Percentiles rank a stretch among this genome's conserved stretches.
These are phyloP conservation scores for Xenentodon cancila DNA, from an alignment of 2,797 vertebrate species.

Conservation along the genomic window DNA sequence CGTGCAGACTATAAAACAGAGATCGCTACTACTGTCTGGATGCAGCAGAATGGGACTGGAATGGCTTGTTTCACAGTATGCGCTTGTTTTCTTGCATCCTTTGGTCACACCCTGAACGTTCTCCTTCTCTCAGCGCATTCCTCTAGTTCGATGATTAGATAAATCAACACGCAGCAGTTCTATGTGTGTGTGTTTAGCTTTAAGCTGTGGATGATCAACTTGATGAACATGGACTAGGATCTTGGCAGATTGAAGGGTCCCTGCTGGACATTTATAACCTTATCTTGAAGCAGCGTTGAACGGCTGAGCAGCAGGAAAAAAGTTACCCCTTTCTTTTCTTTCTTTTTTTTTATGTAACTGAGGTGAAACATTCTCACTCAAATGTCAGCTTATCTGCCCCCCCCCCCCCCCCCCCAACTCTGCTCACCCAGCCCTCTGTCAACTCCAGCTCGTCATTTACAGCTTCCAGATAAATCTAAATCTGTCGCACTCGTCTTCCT, in stretches of 20 bases:
- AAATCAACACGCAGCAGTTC: conserved; percentile 21
- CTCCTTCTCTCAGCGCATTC: conserved; percentile 28
- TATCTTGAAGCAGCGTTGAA: conserved; percentile 13
- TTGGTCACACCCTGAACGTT: conserved; percentile 30
- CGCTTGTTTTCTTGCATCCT: conserved; percentile 11
- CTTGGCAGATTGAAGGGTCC: neutral
- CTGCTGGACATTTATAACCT: conserved; percentile 2
- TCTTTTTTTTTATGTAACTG: neutral
- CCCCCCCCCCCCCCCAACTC: conserved; percentile 17
- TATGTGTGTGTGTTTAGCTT: neutral
- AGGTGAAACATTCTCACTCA: conserved; percentile 17
- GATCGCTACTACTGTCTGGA: neutral
- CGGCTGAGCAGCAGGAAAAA: conserved; percentile 8
- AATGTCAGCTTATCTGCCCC: conserved; percentile 15
- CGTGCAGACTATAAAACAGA: neutral
- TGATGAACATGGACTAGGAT: neutral
- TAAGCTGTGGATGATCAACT: neutral
- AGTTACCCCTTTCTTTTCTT: conserved; percentile 15
- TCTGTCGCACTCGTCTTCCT: conserved; percentile 31
- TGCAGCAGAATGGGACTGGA: conserved; percentile 22
- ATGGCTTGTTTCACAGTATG: conserved; percentile 9
- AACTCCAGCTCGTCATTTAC: conserved; percentile 13
- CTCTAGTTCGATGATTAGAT: conserved; percentile 31
- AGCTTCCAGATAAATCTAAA: conserved; percentile 28
- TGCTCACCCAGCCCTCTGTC: conserved; percentile 27